Conservation (phyloP, 2,888 invertebrate genomes). For the Drosophila sordidula region DNA sequence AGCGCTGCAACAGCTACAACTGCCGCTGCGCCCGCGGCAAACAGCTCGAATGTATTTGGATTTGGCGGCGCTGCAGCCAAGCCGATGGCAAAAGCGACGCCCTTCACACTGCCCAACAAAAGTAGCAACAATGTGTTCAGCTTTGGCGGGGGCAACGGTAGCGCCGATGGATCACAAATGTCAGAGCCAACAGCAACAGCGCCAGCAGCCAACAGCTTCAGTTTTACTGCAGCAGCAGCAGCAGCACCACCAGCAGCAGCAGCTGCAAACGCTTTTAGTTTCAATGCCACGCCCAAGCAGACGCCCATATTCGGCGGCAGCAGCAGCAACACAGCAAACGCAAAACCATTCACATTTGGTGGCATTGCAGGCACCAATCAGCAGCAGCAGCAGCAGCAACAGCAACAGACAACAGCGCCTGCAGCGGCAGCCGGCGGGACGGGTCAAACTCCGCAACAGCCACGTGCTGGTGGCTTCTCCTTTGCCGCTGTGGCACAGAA, state of each 20-base stretch:
- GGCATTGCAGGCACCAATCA: slow-evolving; percentile 4
- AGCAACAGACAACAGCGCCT: slow-evolving; percentile 15
- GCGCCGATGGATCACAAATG: not conserved
- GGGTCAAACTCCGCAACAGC: slow-evolving; percentile 6
- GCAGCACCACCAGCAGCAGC: not conserved
- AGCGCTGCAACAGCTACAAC: slow-evolving; percentile 4
- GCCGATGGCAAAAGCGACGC: slow-evolving; percentile 28
- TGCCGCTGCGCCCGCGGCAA: not conserved
- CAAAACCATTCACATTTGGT: slow-evolving; percentile 52
- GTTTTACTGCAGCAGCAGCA: slow-evolving; percentile 15
- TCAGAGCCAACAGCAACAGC: slow-evolving; percentile 6
- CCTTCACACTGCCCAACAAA: slow-evolving; percentile 24
- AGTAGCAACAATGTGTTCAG: slow-evolving; percentile 19
- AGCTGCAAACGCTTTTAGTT: slow-evolving; percentile 17
- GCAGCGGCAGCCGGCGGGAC: not conserved
- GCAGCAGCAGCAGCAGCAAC: slow-evolving; percentile 34
- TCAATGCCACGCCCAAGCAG: slow-evolving; percentile 15
- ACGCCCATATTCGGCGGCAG: slow-evolving; percentile 37
- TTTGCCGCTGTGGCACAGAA: slow-evolving; percentile 39
- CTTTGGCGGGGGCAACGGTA: slow-evolving; percentile 12
- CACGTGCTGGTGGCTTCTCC: slow-evolving; percentile 53
- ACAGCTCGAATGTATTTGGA: slow-evolving; percentile 24
- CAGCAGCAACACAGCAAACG: slow-evolving; percentile 16
- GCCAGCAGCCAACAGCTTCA: not conserved
- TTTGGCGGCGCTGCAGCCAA: slow-evolving; percentile 25